Conservation (phyloP, 2,888 invertebrate species). For the Choristoneura rosaceana region DNA sequence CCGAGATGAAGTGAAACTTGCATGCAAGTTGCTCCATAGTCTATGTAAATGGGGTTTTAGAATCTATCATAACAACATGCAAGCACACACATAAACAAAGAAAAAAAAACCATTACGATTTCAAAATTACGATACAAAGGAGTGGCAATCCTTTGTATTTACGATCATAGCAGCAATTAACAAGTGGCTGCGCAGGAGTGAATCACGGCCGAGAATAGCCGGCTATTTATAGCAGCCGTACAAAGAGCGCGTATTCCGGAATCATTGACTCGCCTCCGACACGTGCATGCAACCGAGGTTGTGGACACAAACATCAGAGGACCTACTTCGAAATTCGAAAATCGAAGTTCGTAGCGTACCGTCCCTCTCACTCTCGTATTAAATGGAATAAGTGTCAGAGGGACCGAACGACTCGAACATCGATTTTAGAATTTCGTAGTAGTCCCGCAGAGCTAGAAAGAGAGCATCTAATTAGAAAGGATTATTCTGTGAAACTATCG, state of each 20-base stretch:
- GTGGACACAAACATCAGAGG: background rate
- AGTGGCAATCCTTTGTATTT: slow-evolving; percentile 34
- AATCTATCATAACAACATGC: background rate
- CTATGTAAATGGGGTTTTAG: no score
- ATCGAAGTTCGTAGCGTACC: no score
- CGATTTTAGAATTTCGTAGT: no score
- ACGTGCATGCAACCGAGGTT: slow-evolving; percentile 9
- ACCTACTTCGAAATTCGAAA: no score
- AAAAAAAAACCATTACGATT: background rate
- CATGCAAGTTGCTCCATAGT: no score
- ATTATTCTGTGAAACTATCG: no score
- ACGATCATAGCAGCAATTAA: slow-evolving; percentile 28
- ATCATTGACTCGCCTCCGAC: slow-evolving; percentile 59
- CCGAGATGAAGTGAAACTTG: no score
- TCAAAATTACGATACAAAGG: slow-evolving; percentile 25
- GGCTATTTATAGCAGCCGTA: slow-evolving; percentile 74
- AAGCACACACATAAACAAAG: background rate
- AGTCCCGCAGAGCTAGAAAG: no score
- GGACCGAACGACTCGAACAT: no score
- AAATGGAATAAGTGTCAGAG: no score
- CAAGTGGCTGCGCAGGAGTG: slow-evolving; percentile 66
- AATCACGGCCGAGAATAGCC: slow-evolving; percentile 72
- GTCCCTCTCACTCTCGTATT: no score
- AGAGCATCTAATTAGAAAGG: no score
- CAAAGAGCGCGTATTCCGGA: slow-evolving; percentile 62